Evolutionary conservation across 2,888 invertebrate species (phyloP), one percentile per base, ranked within the genome.

Genomic region (Ditula angustiorana): DNA sequence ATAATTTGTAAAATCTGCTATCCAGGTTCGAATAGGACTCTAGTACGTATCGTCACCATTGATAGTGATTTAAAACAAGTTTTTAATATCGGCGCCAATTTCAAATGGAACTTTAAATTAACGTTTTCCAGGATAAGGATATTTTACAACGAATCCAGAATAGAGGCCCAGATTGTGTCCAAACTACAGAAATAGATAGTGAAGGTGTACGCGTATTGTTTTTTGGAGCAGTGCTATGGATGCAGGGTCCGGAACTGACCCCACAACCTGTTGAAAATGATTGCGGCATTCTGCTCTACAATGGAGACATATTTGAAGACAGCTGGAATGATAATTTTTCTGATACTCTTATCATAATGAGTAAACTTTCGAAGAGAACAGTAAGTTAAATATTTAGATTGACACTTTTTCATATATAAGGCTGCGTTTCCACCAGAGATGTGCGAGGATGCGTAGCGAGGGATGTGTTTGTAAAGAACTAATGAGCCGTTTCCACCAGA

Each of bases 251-350:
- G 0, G 61, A 82, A 16, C 78, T 95, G 2, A 93, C 94, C 2
- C 73, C 76, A 28, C 99, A 99, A 82, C 99, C 99, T 0, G 58
- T 94, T 24, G 93, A 94, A 80, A 85, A 86, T 8, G 81, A 93
- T 35, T 90, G 93, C 23, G 95, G 96, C 69, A 81, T 96, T 59
- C 90, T 99, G 61, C 83, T 98, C 21, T 98, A 96, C 93, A 99
- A 99, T 92, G 99, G 98, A 26, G 98, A 99, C 87, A 94, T 98
- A 71, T 98, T 96, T 88, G 94, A 93, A 72, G 81, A 89, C 28
- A 74, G 82, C 46, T 84, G 90, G 79, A 70, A 80, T 16, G 70
- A 56, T 35, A 67, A 74, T 53, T 78, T 73, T 5, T 92, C 94
- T 68, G 95, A 96, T 76, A 95, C 95, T 0, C 74, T 83, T 71